Evolutionary conservation across 2,888 invertebrate genomes (phyloP), one percentile per base, ranked within the genome.

Genomic region (Cinara cedri): DNA sequence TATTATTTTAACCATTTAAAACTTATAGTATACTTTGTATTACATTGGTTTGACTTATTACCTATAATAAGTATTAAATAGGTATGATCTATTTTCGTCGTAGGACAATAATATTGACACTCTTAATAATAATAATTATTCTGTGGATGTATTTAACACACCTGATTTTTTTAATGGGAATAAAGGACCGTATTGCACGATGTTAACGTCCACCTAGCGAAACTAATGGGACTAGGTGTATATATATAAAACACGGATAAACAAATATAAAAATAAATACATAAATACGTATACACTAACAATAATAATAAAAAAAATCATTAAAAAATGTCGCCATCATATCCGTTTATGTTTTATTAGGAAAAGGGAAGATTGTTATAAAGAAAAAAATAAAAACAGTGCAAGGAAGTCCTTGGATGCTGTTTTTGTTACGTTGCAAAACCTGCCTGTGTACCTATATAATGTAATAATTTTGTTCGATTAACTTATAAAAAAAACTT

Each of bases 151-250:
- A n/a, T 34, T 62, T 62, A 51, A 74, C 8, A 49, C 49, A 51
- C 51, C 34, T 49, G 72, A 51, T 63, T 74, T 63, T n/a, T n/a
- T 34, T 51, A 51, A 74, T 74, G 44, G 24, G 54, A 55, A n/a
- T n/a, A n/a, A 75, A 54, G 24, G 65, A 75, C 46, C 44, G 26
- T 34, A 34, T 75, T 26, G 51, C 54, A 65, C 55, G 75, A 65
- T 55, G 55, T 14, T 66, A 44, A 75, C 75, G 54, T 55, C 55
- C 46, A 75, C 44, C 75, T 66, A 75, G 55, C 75, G 75, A 65
- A 55, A 75, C 65, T 75, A 75, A 75, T 66, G 11, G 26, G 54
- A 26, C 16, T 65, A 65, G 44, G 44, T 44, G 51, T 10, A 10
- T n/a, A n/a, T n/a, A n/a, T n/a, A 34, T 34, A 34, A n/a, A 54